Base-by-base conservation (phyloP, 2,797 vertebrate species). In the Bryconaethiops microstoma region DNA sequence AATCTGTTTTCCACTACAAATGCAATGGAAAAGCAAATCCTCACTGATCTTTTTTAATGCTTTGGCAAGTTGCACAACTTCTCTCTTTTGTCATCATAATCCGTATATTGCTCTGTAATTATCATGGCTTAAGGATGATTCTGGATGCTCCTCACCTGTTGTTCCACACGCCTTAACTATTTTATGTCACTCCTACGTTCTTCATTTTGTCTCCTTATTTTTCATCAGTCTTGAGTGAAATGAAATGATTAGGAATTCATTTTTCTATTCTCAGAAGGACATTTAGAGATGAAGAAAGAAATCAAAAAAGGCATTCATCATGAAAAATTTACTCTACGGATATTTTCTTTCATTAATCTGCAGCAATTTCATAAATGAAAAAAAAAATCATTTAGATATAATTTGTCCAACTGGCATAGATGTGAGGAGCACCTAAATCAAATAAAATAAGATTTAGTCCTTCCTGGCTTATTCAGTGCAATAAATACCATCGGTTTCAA, bases 351-450 rank as follows among this genome's bases (percentile, higher is more conserved):
- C 4, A 62, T 65, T 92, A 91, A 91, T 90, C 90, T 88, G 83
- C n/a, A 81, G 88, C 83, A 77, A 86, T 89, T 91, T 84, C 90
- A 92, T 90, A 91, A 91, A 91, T 86, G 84, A 78, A 87, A 90
- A 90, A 87, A 91, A 91, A 90, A 86, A 90, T 88, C 88, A 90
- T 91, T 87, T 77, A 87, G 91, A 89, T 91, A 86, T 86, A 91
- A 90, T 92, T 91, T 88, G 78, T 78, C 84, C 88, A 91, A 90
- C 80, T 91, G 89, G 88, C 88, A 87, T 86, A 83, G 83, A 90
- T 72, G 82, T 17, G 17, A n/a, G 35, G 63, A 80, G 74, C 87
- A 90, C 87, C 89, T 87, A 79, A 83, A 87, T 83, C 85, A 71
- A n/a, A 7, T 16, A 65, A 1, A n/a, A 6, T 19, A 29, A n/a